A percentile compares a stretch with the other conserved stretches of the same genome.
phyloP scores from a whole-genome alignment of 2,113 vertebrate species.

The Callionymus lyra region DNA sequence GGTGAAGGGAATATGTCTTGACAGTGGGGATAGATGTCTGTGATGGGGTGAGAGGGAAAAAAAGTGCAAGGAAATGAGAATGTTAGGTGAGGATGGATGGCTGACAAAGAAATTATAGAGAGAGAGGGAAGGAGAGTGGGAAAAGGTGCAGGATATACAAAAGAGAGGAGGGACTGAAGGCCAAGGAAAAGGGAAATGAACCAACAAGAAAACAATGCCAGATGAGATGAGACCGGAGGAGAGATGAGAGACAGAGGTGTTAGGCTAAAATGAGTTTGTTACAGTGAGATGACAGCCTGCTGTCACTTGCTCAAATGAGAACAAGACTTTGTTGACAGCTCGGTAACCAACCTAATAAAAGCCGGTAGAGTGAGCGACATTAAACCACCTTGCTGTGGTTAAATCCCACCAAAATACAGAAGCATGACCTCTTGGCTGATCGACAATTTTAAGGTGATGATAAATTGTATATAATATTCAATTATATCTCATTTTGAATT shows the following conservation, averaged over 20 bases:
- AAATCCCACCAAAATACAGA: no score
- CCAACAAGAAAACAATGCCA: background rate
- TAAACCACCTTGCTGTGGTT: no score
- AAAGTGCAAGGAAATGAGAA: constrained; percentile 17
- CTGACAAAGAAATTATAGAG: constrained; percentile 27
- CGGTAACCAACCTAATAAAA: constrained; percentile 29
- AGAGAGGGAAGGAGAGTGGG: background rate
- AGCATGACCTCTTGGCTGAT: no score
- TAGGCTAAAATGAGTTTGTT: constrained; percentile 40
- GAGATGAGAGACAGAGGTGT: constrained; percentile 16
- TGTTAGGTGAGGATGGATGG: constrained; percentile 16
- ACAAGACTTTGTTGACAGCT: constrained; percentile 42
- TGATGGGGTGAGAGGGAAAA: constrained; percentile 17
- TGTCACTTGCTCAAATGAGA: constrained; percentile 47
- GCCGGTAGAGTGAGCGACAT: constrained; percentile 15
- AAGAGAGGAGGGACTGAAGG: constrained; percentile 5
- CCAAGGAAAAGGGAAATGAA: no score
- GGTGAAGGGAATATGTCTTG: no score
- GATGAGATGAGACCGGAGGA: constrained; percentile 9
- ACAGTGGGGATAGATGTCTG: constrained; percentile 16
- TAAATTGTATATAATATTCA: no score
- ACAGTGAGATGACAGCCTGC: constrained; percentile 20
- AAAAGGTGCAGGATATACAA: constrained; percentile 17
- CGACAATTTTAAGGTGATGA: no score
- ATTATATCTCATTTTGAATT: no score